Evolutionary conservation across 2,888 invertebrate species (phyloP).

Genomic region (Caprella mutica): DNA sequence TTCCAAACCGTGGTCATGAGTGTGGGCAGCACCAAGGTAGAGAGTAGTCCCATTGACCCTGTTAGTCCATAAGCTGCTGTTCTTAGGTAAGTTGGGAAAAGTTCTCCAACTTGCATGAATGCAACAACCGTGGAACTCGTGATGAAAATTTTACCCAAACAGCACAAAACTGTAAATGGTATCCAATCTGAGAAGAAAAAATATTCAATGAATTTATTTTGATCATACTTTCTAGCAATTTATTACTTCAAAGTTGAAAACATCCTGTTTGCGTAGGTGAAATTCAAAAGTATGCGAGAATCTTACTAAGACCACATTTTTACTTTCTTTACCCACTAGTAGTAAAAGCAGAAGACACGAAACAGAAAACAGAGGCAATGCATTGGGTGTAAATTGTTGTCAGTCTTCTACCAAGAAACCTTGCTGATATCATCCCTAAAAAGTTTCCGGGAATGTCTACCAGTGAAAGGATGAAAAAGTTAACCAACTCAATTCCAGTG

Average conservation of each 20-base stretch:
- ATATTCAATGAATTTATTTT: no score
- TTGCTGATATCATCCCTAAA: constrained; percentile 14
- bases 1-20: constrained; percentile 20
- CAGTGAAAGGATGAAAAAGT: constrained; percentile 24
- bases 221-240: no score
- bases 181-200: constrained; percentile 14
- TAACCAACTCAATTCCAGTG: constrained; percentile 23
- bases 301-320: no score
- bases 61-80: constrained; percentile 23
- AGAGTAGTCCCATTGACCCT: constrained; percentile 15
- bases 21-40: constrained; percentile 14
- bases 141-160: constrained; percentile 19
- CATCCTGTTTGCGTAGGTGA: no score
- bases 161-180: constrained; percentile 10
- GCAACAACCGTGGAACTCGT: constrained; percentile 21
- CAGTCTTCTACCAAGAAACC: constrained; percentile 22
- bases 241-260: no score
- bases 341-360: constrained; percentile 6
- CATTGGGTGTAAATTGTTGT: constrained; percentile 13
- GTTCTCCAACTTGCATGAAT: constrained; percentile 29
- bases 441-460: constrained; percentile 26
- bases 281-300: no score
- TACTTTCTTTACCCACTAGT: constrained; percentile 12
- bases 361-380: constrained; percentile 12
- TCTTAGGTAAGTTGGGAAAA: constrained; percentile 25